Evolutionary conservation across 2,113 vertebrate species (phyloP).

Genomic region (Cyphotilapia sp.): DNA sequence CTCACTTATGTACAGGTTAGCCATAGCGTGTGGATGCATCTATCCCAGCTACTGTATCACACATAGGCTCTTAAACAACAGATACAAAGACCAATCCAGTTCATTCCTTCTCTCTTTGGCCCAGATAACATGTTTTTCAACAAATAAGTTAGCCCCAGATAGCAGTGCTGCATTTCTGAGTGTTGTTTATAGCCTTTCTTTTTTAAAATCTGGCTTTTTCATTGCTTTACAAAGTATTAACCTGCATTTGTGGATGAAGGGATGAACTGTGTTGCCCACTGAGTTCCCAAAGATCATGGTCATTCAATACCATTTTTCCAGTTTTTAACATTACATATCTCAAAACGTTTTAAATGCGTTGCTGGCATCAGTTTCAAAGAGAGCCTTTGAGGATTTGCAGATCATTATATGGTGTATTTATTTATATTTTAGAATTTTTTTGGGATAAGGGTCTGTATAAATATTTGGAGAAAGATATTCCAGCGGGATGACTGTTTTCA

Average conservation of each 20-base stretch:
- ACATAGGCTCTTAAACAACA: neutral
- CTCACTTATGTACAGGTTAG: neutral
- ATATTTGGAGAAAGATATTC: neutral
- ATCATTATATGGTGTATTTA: neutral
- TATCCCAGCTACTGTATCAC: neutral
- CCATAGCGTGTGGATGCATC: neutral
- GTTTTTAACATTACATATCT: neutral
- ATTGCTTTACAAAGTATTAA: neutral
- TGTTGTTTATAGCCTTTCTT: neutral
- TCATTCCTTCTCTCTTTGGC: neutral
- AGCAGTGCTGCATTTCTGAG: neutral
- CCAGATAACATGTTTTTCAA: neutral
- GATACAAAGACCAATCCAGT: neutral
- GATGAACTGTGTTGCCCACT: neutral
- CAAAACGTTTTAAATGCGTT: neutral
- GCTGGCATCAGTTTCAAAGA: neutral
- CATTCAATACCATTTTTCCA: neutral
- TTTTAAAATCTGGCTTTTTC: neutral
- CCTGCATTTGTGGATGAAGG: neutral
- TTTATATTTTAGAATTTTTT: neutral
- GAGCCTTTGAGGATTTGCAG: neutral
- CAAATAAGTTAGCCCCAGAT: neutral
- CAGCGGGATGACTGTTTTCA: neutral
- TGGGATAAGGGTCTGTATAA: neutral
- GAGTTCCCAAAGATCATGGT: neutral